These are phyloP conservation scores for Pristionchus maxplancki DNA, from an alignment of 2,888 invertebrate genomes.

Conservation along the genomic window DNA sequence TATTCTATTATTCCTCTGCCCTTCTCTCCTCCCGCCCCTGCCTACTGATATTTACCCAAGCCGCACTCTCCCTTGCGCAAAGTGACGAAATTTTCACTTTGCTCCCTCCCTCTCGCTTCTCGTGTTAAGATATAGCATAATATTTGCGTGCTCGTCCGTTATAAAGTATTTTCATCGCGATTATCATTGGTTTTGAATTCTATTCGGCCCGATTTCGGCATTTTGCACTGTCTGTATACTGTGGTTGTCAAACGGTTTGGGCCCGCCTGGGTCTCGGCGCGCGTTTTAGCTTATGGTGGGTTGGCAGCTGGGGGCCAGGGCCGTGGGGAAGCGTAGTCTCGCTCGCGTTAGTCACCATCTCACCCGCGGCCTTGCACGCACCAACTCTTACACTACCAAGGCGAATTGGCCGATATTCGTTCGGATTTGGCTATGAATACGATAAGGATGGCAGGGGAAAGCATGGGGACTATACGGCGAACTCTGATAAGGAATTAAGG, in stretches of 20 bases:
- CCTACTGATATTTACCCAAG: background rate
- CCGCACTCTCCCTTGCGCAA: background rate
- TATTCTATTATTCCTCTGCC: background rate
- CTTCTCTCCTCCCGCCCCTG: constrained; percentile 1
- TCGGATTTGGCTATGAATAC: background rate
- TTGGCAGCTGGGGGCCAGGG: constrained; percentile 1
- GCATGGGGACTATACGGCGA: background rate
- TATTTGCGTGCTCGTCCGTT: background rate
- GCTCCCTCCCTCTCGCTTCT: background rate
- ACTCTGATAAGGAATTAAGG: background rate
- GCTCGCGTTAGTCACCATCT: background rate
- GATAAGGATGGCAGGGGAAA: background rate
- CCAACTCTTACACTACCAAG: background rate
- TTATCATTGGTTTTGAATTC: too few species aligned
- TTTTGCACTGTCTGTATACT: background rate
- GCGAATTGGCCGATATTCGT: background rate
- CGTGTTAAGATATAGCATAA: constrained; percentile 3
- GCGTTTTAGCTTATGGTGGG: background rate
- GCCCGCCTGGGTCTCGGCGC: background rate
- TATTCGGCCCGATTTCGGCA: background rate
- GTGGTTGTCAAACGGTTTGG: background rate
- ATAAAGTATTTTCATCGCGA: background rate
- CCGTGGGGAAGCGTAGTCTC: background rate
- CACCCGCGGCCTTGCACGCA: background rate
- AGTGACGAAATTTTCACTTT: constrained; percentile 32